phyloP scores from a whole-genome alignment of 2,888 invertebrate species.

The Melolontha melolontha region DNA sequence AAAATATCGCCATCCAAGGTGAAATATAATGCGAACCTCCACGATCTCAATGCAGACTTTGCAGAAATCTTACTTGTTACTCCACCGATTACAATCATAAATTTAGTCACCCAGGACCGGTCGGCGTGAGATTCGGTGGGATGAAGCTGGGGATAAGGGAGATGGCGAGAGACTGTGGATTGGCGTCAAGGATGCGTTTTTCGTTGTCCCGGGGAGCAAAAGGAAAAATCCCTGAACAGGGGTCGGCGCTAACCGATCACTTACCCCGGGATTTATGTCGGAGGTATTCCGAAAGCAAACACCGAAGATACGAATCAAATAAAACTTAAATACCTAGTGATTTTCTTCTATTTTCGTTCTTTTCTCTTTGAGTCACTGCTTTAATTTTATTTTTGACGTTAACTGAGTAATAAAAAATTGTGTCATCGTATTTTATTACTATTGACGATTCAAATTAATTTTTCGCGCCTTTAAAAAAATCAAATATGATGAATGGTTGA shows the following conservation, averaged over 20 bases:
- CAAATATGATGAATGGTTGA: too few species aligned
- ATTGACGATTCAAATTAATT: too few species aligned
- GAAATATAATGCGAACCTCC: constrained; percentile 44
- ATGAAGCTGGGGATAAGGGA: constrained; percentile 34
- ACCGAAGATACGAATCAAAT: constrained; percentile 52
- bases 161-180: constrained; percentile 55
- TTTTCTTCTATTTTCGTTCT: constrained; percentile 37
- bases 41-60: constrained; percentile 45
- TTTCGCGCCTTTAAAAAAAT: too few species aligned
- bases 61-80: constrained; percentile 62
- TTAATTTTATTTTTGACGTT: too few species aligned
- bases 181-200: constrained; percentile 57
- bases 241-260: constrained; percentile 66
- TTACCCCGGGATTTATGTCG: constrained; percentile 65
- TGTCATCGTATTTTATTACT: too few species aligned
- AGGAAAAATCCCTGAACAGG: constrained; percentile 64
- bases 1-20: constrained; percentile 20
- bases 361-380: neutral
- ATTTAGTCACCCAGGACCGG: constrained; percentile 53
- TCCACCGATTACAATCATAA: constrained; percentile 65
- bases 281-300: constrained; percentile 64
- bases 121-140: neutral
- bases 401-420: too few species aligned
- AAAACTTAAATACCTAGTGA: constrained; percentile 45
- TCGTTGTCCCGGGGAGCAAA: constrained; percentile 50